Percentiles rank a stretch among this genome's conserved stretches.
Conservation (phyloP, 2,888 invertebrate species). For the Branchellion lobata region DNA sequence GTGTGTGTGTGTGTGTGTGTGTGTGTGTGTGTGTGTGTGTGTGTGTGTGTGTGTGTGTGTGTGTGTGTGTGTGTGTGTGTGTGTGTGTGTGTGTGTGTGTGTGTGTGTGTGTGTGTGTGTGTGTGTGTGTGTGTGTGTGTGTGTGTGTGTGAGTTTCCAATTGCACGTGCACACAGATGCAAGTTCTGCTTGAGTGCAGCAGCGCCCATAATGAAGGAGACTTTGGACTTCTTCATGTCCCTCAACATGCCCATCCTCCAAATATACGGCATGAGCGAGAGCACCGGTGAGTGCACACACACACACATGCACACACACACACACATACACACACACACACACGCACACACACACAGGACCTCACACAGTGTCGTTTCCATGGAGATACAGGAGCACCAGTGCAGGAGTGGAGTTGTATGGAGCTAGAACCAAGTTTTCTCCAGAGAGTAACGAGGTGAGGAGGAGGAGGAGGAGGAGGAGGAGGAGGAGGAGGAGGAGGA, state of each 20-base stretch:
- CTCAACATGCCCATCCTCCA: conserved; percentile 81
- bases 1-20: too few relatives aligned
- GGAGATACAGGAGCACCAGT: conserved; percentile 68
- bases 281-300: conserved; percentile 54
- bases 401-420: conserved; percentile 74
- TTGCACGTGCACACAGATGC: conserved; percentile 62
- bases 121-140: conserved; percentile 17
- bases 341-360: conserved; percentile 66
- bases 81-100: too few relatives aligned
- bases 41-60: too few relatives aligned
- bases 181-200: conserved; percentile 76
- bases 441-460: conserved; percentile 7
- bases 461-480: background rate
- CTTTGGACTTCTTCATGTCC: conserved; percentile 83
- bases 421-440: conserved; percentile 70
- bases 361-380: conserved; percentile 70
- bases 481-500: too few relatives aligned
- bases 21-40: too few relatives aligned
- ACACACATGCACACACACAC: background rate
- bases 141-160: conserved; percentile 15
- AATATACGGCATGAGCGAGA: conserved; percentile 70
- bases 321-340: background rate
- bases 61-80: too few relatives aligned
- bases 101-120: background rate
- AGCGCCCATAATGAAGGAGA: conserved; percentile 79